These are phyloP conservation scores for Caprella mutica DNA, from an alignment of 2,888 invertebrate genomes.

Conservation along the genomic window DNA sequence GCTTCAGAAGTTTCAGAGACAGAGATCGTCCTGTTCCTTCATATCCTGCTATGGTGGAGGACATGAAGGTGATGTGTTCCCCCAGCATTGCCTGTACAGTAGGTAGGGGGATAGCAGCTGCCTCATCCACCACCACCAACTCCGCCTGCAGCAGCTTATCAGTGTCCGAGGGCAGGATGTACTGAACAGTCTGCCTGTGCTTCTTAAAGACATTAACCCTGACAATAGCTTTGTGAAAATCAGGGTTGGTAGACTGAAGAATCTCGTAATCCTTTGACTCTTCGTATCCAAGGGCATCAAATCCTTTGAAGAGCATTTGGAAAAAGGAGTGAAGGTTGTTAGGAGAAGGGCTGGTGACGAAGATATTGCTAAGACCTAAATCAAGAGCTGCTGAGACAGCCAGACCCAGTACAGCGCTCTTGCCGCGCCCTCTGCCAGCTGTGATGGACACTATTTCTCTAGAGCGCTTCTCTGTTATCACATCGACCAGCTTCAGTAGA, in stretches of 20 bases:
- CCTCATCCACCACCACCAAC: slow-evolving; percentile 91
- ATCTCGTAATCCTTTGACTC: slow-evolving; percentile 93
- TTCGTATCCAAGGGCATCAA: slow-evolving; percentile 84
- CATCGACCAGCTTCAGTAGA: slow-evolving; percentile 83
- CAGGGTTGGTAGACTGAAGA: slow-evolving; percentile 86
- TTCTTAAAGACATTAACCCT: slow-evolving; percentile 81
- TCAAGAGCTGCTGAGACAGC: slow-evolving; percentile 76
- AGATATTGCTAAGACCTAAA: slow-evolving; percentile 79
- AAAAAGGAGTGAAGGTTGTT: slow-evolving; percentile 95
- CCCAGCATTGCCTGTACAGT: slow-evolving; percentile 78
- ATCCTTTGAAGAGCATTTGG: slow-evolving; percentile 86
- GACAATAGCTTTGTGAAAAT: slow-evolving; percentile 91
- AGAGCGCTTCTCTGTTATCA: slow-evolving; percentile 75
- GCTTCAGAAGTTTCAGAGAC: slow-evolving; percentile 83
- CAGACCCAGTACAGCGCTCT: slow-evolving; percentile 91
- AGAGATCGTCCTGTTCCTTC: slow-evolving; percentile 96
- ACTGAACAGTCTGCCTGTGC: slow-evolving; percentile 77
- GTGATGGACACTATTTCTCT: slow-evolving; percentile 82
- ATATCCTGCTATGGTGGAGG: slow-evolving; percentile 89
- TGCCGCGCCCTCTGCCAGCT: slow-evolving; percentile 92
- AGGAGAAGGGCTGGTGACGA: slow-evolving; percentile 94
- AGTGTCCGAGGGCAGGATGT: slow-evolving; percentile 52
- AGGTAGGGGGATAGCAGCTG: slow-evolving; percentile 92
- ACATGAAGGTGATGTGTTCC: slow-evolving; percentile 83
- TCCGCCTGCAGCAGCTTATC: slow-evolving; percentile 84